phyloP scores from a whole-genome alignment of 2,797 vertebrate genomes.

The Hybognathus amarus region DNA sequence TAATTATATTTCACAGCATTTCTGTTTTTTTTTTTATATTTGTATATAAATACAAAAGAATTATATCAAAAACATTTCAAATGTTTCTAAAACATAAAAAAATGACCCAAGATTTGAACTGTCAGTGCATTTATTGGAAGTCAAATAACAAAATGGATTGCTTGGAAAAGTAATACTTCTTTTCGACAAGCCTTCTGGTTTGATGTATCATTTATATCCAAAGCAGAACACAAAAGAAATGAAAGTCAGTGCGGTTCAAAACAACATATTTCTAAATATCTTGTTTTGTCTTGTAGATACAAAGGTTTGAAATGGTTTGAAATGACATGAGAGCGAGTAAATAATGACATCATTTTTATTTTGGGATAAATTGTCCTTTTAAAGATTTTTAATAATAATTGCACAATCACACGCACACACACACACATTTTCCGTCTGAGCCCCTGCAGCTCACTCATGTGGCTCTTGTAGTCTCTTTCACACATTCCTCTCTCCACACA shows the following conservation, averaged over 20 bases:
- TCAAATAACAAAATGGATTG: neutral
- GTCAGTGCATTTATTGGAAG: neutral
- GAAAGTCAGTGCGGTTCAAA: neutral
- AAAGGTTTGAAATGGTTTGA: neutral
- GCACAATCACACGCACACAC: slow-evolving; percentile 31
- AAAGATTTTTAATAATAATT: neutral
- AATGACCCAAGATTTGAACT: neutral
- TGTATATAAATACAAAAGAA: neutral
- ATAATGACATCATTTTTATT: neutral
- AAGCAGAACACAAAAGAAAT: neutral
- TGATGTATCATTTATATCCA: neutral
- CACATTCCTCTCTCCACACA: slow-evolving; percentile 58
- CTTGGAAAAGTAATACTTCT: neutral
- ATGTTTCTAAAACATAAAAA: neutral
- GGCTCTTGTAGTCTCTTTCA: slow-evolving; percentile 83
- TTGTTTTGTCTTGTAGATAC: neutral
- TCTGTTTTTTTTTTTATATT: neutral
- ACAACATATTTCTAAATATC: neutral
- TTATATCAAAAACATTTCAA: neutral
- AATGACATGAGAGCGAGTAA: neutral
- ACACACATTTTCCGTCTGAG: slow-evolving; percentile 81
- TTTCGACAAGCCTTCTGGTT: neutral
- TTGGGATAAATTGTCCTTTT: neutral
- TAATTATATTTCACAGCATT: neutral
- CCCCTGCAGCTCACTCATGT: slow-evolving; percentile 89